These are phyloP conservation scores for Macrosoma leucophasiata DNA, from an alignment of 2,888 invertebrate genomes.

Conservation along the genomic window DNA sequence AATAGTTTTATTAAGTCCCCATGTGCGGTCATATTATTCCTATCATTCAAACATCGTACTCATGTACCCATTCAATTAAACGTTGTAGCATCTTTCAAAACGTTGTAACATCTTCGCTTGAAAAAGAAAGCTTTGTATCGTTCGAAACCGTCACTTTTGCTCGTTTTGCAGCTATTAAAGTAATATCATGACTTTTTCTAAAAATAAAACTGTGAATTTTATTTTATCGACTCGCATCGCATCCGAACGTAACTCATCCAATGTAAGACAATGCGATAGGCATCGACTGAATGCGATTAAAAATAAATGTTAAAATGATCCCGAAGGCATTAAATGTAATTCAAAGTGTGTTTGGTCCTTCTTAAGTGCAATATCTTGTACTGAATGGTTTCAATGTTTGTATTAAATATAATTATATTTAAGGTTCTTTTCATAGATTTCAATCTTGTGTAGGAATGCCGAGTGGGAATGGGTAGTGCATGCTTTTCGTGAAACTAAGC, in stretches of 20 bases:
- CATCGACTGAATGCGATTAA: slow-evolving; percentile 54
- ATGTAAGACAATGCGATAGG: slow-evolving; percentile 66
- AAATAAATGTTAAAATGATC: slow-evolving; percentile 50
- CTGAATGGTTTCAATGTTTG: slow-evolving; percentile 42
- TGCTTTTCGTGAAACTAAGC: too few species aligned
- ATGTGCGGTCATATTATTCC: slow-evolving; percentile 53
- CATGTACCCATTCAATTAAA: slow-evolving; percentile 64
- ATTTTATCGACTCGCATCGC: slow-evolving; percentile 57
- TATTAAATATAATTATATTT: too few species aligned
- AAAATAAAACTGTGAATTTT: slow-evolving; percentile 56
- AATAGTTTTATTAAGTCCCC: slow-evolving; percentile 38
- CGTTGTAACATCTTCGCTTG: slow-evolving; percentile 48
- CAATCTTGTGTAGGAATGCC: too few species aligned
- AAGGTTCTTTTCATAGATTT: too few species aligned
- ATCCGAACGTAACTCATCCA: slow-evolving; percentile 54
- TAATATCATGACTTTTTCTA: slow-evolving; percentile 49
- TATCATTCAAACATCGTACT: slow-evolving; percentile 62
- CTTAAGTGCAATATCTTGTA: slow-evolving; percentile 65
- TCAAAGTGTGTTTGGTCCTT: slow-evolving; percentile 44
- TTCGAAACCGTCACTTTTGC: slow-evolving; percentile 44
- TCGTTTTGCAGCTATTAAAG: slow-evolving; percentile 65
- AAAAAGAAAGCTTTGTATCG: slow-evolving; percentile 55
- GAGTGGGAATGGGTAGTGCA: too few species aligned
- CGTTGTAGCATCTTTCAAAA: slow-evolving; percentile 45
- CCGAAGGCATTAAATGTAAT: slow-evolving; percentile 47